These are phyloP conservation scores for Papilio demoleus DNA, from an alignment of 2,888 invertebrate genomes.

Conservation along the genomic window DNA sequence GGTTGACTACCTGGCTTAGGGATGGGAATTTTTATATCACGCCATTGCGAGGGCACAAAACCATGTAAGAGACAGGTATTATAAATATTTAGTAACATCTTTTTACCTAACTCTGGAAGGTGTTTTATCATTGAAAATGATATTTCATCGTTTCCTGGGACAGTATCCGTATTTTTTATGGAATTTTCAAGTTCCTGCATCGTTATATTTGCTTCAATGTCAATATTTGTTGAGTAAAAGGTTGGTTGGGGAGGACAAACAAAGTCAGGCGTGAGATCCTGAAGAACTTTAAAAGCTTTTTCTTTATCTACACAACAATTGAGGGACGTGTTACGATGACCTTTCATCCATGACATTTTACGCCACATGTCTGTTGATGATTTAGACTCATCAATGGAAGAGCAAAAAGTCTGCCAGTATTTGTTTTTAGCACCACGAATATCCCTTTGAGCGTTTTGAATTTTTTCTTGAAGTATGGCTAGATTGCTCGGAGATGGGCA, in stretches of 20 bases:
- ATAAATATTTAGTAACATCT: conserved; percentile 36
- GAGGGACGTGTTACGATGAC: not conserved
- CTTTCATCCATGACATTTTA: conserved; percentile 45
- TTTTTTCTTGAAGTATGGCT: conserved; percentile 34
- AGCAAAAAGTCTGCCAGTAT: conserved; percentile 43
- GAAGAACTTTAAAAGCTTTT: conserved; percentile 32
- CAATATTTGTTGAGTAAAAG: conserved; percentile 27
- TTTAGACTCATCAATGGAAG: conserved; percentile 35
- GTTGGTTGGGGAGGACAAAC: conserved; percentile 27
- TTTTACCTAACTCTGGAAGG: conserved; percentile 38
- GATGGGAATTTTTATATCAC: conserved; percentile 33
- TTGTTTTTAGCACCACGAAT: conserved; percentile 41
- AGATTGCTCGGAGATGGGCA: conserved; percentile 46
- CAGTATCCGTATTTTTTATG: conserved; percentile 1
- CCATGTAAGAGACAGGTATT: conserved; percentile 30
- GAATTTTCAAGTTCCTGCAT: conserved; percentile 39
- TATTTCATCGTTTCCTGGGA: conserved; percentile 40
- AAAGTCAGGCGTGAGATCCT: conserved; percentile 41
- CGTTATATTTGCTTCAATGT: conserved; percentile 19
- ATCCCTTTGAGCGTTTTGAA: conserved; percentile 31
- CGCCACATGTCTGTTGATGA: conserved; percentile 43
- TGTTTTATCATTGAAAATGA: conserved; percentile 43
- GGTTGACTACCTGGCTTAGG: conserved; percentile 33
- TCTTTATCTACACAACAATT: conserved; percentile 33
- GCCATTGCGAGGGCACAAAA: conserved; percentile 38